Evolutionary conservation across 2,113 vertebrate genomes (phyloP).

Genomic region (Kryptolebias marmoratus): DNA sequence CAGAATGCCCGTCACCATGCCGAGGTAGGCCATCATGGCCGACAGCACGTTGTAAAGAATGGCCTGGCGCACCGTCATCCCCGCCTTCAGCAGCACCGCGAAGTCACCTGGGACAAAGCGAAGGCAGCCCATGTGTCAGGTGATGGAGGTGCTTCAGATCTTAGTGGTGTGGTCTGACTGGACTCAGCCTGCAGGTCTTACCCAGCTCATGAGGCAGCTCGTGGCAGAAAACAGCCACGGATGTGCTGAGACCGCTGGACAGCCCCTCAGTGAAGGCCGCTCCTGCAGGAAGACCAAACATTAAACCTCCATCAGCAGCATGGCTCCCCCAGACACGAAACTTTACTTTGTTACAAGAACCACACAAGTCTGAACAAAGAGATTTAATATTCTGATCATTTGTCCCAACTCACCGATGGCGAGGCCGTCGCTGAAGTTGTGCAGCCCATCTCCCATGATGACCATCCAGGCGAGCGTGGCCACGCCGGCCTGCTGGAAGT

Average conservation of each 20-base stretch:
- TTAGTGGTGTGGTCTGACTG: too few relatives aligned
- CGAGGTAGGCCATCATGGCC: slow-evolving; percentile 92
- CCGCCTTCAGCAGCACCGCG: slow-evolving; percentile 93
- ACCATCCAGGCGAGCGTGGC: slow-evolving; percentile 98
- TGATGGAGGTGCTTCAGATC: background rate
- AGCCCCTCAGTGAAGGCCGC: slow-evolving; percentile 95
- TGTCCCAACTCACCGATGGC: slow-evolving; percentile 83
- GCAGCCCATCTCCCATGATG: slow-evolving; percentile 97
- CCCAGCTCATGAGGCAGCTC: slow-evolving; percentile 96
- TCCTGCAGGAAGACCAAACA: slow-evolving; percentile 74
- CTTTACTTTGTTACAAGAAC: too few relatives aligned
- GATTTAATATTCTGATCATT: too few relatives aligned
- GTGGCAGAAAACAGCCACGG: slow-evolving; percentile 97
- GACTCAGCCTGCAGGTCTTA: slow-evolving; percentile 71
- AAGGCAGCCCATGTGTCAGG: background rate
- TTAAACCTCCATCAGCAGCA: background rate
- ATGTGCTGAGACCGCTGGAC: slow-evolving; percentile 95
- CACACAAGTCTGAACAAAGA: too few relatives aligned
- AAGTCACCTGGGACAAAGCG: slow-evolving; percentile 87
- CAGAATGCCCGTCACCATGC: slow-evolving; percentile 91
- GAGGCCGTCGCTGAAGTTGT: slow-evolving; percentile 96
- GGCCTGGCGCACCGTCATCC: slow-evolving; percentile 96
- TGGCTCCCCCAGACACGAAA: too few relatives aligned
- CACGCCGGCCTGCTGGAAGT: slow-evolving; percentile 91
- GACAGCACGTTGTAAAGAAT: slow-evolving; percentile 95